A percentile compares a stretch with the other conserved stretches of the same genome.
Conservation (phyloP, 2,888 invertebrate genomes). For the Tricholauxania praeusta region DNA sequence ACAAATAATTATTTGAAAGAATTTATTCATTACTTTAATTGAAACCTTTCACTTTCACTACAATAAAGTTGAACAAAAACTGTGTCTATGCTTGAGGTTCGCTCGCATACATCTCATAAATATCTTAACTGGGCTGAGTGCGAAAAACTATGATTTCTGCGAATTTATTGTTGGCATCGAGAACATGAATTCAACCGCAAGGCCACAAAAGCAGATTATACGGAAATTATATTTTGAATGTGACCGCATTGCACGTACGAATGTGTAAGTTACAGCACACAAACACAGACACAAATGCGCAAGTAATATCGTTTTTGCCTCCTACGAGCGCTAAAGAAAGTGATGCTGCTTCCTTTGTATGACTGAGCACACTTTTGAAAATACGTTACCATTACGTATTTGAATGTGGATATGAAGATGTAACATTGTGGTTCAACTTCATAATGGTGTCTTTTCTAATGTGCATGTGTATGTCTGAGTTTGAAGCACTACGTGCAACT, state of each 20-base stretch:
- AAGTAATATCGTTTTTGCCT: background rate
- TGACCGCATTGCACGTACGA: slow-evolving; percentile 49
- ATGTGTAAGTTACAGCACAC: slow-evolving; percentile 25
- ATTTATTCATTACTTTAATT: background rate
- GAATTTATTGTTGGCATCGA: background rate
- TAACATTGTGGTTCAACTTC: background rate
- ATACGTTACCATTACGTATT: background rate
- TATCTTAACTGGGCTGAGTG: background rate
- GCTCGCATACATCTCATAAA: background rate
- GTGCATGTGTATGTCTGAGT: slow-evolving; percentile 10
- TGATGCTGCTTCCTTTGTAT: slow-evolving; percentile 22
- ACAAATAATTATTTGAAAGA: background rate
- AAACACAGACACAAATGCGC: background rate
- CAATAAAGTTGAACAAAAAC: background rate
- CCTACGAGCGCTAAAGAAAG: slow-evolving; percentile 6
- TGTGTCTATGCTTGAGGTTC: background rate
- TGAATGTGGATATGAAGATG: background rate
- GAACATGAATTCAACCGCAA: slow-evolving; percentile 10
- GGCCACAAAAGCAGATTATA: slow-evolving; percentile 47
- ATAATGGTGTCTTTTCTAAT: background rate
- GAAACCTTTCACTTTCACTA: background rate
- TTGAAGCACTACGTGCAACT: slow-evolving; percentile 48
- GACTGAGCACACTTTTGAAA: slow-evolving; percentile 33
- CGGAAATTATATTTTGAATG: slow-evolving; percentile 52
- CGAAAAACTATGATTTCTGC: slow-evolving; percentile 11